These are phyloP conservation scores for Sula dactylatra DNA, from an alignment of 2,113 vertebrate genomes.

Conservation along the genomic window DNA sequence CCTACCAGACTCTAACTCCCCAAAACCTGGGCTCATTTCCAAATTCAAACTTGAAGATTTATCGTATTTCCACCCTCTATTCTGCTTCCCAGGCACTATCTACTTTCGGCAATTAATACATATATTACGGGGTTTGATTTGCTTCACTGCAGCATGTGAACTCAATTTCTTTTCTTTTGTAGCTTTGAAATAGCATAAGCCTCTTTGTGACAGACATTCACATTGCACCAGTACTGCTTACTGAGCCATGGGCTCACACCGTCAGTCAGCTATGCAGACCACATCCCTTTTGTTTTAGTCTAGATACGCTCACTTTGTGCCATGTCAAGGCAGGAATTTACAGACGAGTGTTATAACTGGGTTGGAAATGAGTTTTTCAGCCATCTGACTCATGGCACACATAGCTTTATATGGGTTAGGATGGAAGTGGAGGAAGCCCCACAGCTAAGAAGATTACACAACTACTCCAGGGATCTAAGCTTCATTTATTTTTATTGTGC, in stretches of 20 bases:
- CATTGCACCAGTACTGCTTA: slow-evolving; percentile 1
- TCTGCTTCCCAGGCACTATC: slow-evolving; percentile 50
- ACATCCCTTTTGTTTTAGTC: slow-evolving; percentile 39
- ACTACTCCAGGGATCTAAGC: not conserved
- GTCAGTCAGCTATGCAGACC: not conserved
- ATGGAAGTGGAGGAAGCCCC: not conserved
- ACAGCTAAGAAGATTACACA: not conserved
- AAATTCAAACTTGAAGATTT: slow-evolving; percentile 41
- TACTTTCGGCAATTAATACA: slow-evolving; percentile 74
- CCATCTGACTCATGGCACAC: not conserved
- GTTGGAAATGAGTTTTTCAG: not conserved
- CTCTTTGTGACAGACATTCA: slow-evolving; percentile 66
- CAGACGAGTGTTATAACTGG: not conserved
- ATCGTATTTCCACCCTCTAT: slow-evolving; percentile 32
- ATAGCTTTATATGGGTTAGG: not conserved
- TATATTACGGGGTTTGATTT: slow-evolving; percentile 66
- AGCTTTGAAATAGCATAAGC: slow-evolving; percentile 62
- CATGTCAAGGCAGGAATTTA: not conserved
- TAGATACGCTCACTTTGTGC: not conserved
- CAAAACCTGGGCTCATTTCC: slow-evolving; percentile 43
- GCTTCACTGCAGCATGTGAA: slow-evolving; percentile 69
- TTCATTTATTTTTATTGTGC: not conserved
- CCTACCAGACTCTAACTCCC: not conserved
- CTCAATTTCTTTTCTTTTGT: slow-evolving; percentile 74
- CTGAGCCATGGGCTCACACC: slow-evolving; percentile 46